Evolutionary conservation across 2,113 vertebrate genomes (phyloP).

Genomic region (Oxyura jamaicensis): DNA sequence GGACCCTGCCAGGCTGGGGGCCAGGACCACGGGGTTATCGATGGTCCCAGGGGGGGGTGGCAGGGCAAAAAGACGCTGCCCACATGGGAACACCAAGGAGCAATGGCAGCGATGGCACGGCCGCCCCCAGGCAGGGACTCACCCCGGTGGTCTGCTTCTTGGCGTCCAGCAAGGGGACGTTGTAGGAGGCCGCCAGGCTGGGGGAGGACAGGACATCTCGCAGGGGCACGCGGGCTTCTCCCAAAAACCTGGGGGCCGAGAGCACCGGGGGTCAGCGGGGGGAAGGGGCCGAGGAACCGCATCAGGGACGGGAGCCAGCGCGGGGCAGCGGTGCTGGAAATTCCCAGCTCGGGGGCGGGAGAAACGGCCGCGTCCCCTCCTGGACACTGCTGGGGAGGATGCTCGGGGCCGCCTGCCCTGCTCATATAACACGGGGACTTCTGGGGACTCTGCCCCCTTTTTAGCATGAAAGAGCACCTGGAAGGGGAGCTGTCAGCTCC

Average conservation of each 20-base stretch:
- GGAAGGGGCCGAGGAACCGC: not conserved
- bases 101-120: too few relatives aligned
- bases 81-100: not conserved
- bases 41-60: not conserved
- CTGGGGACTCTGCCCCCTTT: not conserved
- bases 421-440: accelerated
- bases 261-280: accelerated
- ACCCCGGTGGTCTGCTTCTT: constrained; percentile 92
- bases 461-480: not conserved
- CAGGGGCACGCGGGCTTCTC: constrained; percentile 84
- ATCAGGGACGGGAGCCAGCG: too few relatives aligned
- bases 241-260: constrained; percentile 83
- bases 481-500: not conserved
- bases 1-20: too few relatives aligned
- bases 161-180: constrained; percentile 84
- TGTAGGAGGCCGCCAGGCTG: constrained; percentile 86
- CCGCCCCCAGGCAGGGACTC: not conserved
- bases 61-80: not conserved
- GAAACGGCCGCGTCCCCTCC: too few relatives aligned
- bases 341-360: not conserved
- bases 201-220: constrained; percentile 86
- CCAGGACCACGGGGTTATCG: not conserved
- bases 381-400: too few relatives aligned
- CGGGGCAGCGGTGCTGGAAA: not conserved
- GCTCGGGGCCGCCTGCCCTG: not conserved